phyloP scores from a whole-genome alignment of 2,888 invertebrate genomes.

The Linyphia triangularis region DNA sequence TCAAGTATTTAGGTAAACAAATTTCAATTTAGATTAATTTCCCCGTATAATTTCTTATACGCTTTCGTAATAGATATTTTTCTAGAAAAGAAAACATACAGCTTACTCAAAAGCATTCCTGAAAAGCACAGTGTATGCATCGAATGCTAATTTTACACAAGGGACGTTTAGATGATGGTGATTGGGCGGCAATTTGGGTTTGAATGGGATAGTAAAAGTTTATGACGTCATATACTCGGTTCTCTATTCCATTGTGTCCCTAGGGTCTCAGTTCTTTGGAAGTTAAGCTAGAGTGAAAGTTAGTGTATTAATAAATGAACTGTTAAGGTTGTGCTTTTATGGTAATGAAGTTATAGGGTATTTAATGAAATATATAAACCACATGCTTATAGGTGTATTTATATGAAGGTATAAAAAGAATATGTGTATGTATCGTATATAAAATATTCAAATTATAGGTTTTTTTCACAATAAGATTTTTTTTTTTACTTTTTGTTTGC shows the following conservation, averaged over 20 bases:
- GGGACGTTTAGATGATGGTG: neutral
- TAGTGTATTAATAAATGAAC: neutral
- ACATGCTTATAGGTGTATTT: too few relatives aligned
- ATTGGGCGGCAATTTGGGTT: conserved; percentile 1
- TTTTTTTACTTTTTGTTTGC: too few relatives aligned
- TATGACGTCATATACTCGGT: conserved; percentile 1
- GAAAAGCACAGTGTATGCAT: neutral
- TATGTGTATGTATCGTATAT: too few relatives aligned
- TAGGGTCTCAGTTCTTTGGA: neutral
- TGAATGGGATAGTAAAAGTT: conserved; percentile 33
- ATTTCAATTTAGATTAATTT: neutral
- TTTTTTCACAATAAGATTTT: too few relatives aligned
- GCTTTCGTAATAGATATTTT: too few relatives aligned
- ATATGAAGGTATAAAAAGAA: too few relatives aligned
- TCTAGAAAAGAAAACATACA: too few relatives aligned
- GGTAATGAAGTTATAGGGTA: neutral
- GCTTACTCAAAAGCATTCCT: too few relatives aligned
- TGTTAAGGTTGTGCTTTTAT: neutral
- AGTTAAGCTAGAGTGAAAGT: neutral
- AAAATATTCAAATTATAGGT: too few relatives aligned
- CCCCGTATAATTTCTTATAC: neutral
- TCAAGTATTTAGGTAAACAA: neutral
- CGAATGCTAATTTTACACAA: conserved; percentile 16
- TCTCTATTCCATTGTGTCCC: neutral
- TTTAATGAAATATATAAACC: too few relatives aligned